A percentile compares a stretch with the other conserved stretches of the same genome.
Conservation (phyloP, 2,888 invertebrate genomes). For the Hirtodrosophila confusa region DNA sequence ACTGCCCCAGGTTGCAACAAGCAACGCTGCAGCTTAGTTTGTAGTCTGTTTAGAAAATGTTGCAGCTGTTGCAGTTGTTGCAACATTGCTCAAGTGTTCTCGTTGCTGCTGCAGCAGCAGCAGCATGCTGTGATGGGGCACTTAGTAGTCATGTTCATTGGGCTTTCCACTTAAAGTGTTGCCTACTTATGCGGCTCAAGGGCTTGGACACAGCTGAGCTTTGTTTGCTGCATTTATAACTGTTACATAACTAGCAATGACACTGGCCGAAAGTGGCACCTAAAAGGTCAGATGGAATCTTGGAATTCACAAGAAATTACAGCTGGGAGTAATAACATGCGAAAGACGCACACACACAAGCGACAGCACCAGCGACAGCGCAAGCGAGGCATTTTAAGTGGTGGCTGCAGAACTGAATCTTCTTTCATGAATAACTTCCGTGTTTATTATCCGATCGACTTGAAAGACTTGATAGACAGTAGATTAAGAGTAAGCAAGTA, state of each 20-base stretch:
- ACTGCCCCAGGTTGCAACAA: constrained; percentile 3
- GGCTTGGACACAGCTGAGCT: constrained; percentile 8
- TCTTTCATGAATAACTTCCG: too few species aligned
- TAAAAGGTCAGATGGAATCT: neutral
- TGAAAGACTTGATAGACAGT: too few species aligned
- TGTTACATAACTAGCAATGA: constrained; percentile 17
- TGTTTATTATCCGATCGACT: too few species aligned
- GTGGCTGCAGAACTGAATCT: too few species aligned
- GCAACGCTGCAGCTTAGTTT: constrained; percentile 34
- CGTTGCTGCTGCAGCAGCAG: constrained; percentile 28
- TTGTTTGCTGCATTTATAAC: neutral
- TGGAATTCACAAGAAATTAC: too few species aligned
- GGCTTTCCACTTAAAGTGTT: constrained; percentile 53
- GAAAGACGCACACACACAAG: too few species aligned
- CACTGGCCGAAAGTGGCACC: neutral
- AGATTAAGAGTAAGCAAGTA: too few species aligned
- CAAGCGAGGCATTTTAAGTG: too few species aligned
- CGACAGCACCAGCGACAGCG: too few species aligned
- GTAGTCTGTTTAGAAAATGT: constrained; percentile 52
- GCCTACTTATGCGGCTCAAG: constrained; percentile 53
- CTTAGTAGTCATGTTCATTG: constrained; percentile 46
- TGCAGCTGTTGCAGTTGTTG: constrained; percentile 35
- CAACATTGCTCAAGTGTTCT: constrained; percentile 38
- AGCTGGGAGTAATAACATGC: too few species aligned
- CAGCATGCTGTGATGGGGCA: constrained; percentile 37